A percentile compares a stretch with the other conserved stretches of the same genome.
Conservation (phyloP, 2,797 vertebrate species). For the Microcaecilia unicolor region DNA sequence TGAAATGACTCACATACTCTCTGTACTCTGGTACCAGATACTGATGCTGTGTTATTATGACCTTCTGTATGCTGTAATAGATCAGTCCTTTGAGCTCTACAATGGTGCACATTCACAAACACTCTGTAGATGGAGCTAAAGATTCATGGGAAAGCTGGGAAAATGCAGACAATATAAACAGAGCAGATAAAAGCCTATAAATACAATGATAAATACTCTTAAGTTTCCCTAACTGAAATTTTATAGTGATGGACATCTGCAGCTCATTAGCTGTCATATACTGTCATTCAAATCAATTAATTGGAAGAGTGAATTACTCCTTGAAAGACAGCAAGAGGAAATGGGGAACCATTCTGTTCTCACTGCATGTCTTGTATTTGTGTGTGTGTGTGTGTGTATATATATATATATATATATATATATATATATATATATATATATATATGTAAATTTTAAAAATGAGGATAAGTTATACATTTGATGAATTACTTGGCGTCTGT, state of each 20-base stretch:
- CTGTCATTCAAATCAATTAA: conserved; percentile 35
- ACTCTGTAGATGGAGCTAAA: conserved; percentile 56
- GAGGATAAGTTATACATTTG: too few species aligned
- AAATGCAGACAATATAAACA: conserved; percentile 7
- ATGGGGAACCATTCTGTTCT: too few species aligned
- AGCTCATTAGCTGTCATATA: conserved; percentile 28
- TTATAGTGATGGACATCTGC: conserved; percentile 30
- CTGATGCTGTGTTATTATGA: neutral
- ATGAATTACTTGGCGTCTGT: too few species aligned
- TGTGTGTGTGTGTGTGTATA: too few species aligned
- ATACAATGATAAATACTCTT: conserved; percentile 23
- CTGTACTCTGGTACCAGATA: too few species aligned
- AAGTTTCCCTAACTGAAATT: conserved; percentile 13
- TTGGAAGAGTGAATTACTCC: conserved; percentile 26
- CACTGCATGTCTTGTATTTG: too few species aligned
- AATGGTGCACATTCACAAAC: conserved; percentile 14
- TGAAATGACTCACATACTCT: too few species aligned
- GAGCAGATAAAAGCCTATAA: conserved; percentile 8
- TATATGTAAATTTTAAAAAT: too few species aligned
- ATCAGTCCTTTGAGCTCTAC: neutral
- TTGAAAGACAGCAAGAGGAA: conserved; percentile 24
- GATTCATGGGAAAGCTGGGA: conserved; percentile 33
- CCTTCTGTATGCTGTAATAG: neutral
- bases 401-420: too few species aligned
- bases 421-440: too few species aligned